Evolutionary conservation across 2,113 vertebrate genomes (phyloP), one percentile per base, ranked within the genome.

Genomic region (Tupaia tana): DNA sequence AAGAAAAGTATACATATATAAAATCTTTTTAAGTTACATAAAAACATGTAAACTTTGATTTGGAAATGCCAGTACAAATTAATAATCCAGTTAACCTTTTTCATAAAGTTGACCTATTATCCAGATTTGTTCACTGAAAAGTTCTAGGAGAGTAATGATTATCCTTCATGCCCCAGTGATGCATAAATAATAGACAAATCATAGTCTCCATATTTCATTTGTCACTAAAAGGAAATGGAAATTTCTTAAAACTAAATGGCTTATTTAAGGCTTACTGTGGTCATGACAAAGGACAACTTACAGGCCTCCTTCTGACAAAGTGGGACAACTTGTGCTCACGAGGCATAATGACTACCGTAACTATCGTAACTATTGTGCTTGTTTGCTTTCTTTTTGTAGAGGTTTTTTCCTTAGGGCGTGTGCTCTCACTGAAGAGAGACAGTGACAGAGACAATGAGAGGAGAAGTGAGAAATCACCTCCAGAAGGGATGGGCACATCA

Each of bases 111-210:
- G 24, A 89, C 13, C 10, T n/a, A 1, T 78, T 77, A 82, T 69
- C 84, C 83, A 81, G 54, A 16, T 79, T 79, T 86, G 25, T 70
- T 79, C 90, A 79, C 11, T 89, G n/a, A 56, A 86, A 96, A 95
- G 59, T 5, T 24, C 75, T 80, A 63, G 2, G 86, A 86, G 9
- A 87, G n/a, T 29, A 94, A 63, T 73, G 80, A 87, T 89, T 4
- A 64, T 0, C 10, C 2, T 64, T 87, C 69, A 43, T 85, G 25
- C 25, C 83, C 14, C 24, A 75, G 24, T 13, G 11, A 73, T 69
- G 27, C 31, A 70, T 58, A 74, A 66, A 75, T n/a, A 77, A 5
- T 31, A 0, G 5, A 20, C 9, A 63, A 29, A 70, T 34, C 34
- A 9, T 86, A 20, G 24, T 73, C 25, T 74, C 24, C 58, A 83